These are phyloP conservation scores for Polypedilum vanderplanki DNA, from an alignment of 1,140 invertebrate genomes.

Conservation along the genomic window DNA sequence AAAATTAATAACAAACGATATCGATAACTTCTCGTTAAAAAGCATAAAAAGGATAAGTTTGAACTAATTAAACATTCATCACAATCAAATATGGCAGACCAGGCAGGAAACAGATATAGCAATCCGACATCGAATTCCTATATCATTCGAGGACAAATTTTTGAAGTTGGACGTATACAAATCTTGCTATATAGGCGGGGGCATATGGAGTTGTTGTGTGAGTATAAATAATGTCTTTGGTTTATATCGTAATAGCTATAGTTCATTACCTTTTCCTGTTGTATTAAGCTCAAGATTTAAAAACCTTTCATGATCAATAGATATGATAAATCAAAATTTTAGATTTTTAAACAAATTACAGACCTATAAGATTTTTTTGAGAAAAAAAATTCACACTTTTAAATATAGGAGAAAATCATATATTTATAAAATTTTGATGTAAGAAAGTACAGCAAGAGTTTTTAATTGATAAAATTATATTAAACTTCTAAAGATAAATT, in stretches of 20 bases:
- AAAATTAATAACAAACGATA: neutral
- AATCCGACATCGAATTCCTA: slow-evolving; percentile 67
- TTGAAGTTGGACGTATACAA: slow-evolving; percentile 93
- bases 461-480: too few relatives aligned
- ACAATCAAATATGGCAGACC: slow-evolving; percentile 47
- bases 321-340: neutral
- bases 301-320: too few relatives aligned
- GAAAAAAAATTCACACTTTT: too few relatives aligned
- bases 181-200: slow-evolving; percentile 89
- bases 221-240: slow-evolving; percentile 53
- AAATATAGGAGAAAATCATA: too few relatives aligned
- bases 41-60: neutral
- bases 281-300: neutral
- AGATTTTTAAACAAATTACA: too few relatives aligned
- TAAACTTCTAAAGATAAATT: too few relatives aligned
- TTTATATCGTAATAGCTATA: neutral
- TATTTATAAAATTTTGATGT: too few relatives aligned
- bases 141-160: slow-evolving; percentile 84
- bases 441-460: too few relatives aligned
- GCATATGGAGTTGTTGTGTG: slow-evolving; percentile 99
- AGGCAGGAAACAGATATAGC: slow-evolving; percentile 50
- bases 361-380: too few relatives aligned
- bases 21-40: neutral
- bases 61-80: neutral
- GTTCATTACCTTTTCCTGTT: neutral